A percentile compares a stretch with the other conserved stretches of the same genome.
These are phyloP conservation scores for Halcyon leucocephala DNA, from an alignment of 2,797 vertebrate species.

Conservation along the genomic window DNA sequence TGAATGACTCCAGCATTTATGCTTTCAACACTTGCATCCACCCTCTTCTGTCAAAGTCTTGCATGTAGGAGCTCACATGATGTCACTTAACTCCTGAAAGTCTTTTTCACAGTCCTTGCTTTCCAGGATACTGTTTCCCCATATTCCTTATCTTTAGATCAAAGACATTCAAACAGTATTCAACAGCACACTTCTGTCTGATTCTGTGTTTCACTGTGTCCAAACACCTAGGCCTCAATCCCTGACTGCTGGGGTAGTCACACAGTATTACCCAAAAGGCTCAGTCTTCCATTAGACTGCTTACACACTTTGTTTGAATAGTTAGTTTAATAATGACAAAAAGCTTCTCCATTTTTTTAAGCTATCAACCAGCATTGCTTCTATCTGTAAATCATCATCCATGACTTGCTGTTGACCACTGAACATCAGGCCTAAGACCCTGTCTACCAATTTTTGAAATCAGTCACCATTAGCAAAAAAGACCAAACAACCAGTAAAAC, in stretches of 20 bases:
- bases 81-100: neutral
- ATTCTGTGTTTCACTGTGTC: neutral
- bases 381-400: neutral
- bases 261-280: neutral
- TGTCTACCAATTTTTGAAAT: neutral
- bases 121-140: constrained; percentile 1
- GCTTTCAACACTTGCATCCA: neutral
- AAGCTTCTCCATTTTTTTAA: neutral
- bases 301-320: neutral
- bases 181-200: neutral
- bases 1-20: neutral
- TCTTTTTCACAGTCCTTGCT: neutral
- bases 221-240: neutral
- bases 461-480: neutral
- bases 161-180: neutral
- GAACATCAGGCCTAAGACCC: neutral
- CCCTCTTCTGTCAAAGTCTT: neutral
- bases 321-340: neutral
- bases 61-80: neutral
- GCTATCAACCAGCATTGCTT: neutral
- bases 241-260: neutral
- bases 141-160: neutral
- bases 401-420: neutral
- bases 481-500: neutral
- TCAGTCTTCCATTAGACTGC: neutral